A percentile compares a stretch with the other conserved stretches of the same genome.
phyloP scores from a whole-genome alignment of 1,140 invertebrate species.

The Forficula auricularia region DNA sequence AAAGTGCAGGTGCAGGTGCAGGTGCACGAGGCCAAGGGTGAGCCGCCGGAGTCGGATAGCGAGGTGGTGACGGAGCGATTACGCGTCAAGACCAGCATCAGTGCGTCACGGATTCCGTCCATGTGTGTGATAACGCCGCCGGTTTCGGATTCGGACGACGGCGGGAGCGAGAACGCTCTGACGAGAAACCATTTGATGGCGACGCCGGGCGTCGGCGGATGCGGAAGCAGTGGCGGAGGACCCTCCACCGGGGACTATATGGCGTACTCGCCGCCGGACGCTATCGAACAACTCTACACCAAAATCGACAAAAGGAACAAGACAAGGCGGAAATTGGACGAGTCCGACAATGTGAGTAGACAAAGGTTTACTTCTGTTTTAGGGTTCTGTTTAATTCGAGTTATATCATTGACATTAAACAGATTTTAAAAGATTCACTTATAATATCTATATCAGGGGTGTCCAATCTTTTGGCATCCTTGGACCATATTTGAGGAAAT shows the following conservation, averaged over 20 bases:
- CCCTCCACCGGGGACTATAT: constrained; percentile 15
- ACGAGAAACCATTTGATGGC: constrained; percentile 24
- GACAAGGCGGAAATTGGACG: too few species aligned
- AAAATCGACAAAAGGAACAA: too few species aligned
- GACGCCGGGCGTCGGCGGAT: constrained; percentile 30
- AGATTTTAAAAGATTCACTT: too few species aligned
- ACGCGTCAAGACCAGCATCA: constrained; percentile 68
- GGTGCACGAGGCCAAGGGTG: constrained; percentile 34
- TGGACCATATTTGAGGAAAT: too few species aligned
- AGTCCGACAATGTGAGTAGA: too few species aligned
- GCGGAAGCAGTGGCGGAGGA: constrained; percentile 30
- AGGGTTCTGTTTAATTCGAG: too few species aligned
- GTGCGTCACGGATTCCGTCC: constrained; percentile 69
- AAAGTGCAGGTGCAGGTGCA: constrained; percentile 32
- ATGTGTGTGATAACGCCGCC: constrained; percentile 83
- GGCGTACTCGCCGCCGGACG: too few species aligned
- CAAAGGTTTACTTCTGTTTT: too few species aligned
- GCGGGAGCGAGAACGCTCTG: constrained; percentile 25
- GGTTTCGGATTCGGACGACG: constrained; percentile 41
- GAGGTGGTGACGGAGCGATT: constrained; percentile 69
- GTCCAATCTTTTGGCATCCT: too few species aligned
- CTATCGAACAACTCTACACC: too few species aligned
- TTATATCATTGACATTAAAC: too few species aligned
- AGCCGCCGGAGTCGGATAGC: constrained; percentile 68
- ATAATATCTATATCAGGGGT: too few species aligned